A percentile compares a stretch with the other conserved stretches of the same genome.
Evolutionary conservation across 1,140 invertebrate genomes (phyloP).

Genomic region (Anoplolepis gracilipes): DNA sequence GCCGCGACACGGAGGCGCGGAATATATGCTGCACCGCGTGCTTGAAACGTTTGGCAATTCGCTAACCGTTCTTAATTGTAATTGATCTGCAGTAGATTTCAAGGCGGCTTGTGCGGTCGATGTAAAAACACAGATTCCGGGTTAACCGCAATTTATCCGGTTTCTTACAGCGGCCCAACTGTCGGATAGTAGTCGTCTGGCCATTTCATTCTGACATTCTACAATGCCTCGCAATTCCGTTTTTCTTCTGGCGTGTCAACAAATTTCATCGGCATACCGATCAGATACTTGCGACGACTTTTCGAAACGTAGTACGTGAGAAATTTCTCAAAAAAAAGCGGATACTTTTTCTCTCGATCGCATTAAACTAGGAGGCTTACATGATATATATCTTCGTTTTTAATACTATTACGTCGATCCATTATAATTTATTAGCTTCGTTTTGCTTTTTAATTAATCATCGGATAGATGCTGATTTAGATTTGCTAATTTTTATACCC

Average conservation of each 20-base stretch:
- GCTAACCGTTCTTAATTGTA: slow-evolving; percentile 86
- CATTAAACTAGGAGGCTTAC: not conserved
- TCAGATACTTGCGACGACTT: slow-evolving; percentile 67
- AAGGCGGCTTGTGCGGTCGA: slow-evolving; percentile 76
- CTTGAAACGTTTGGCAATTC: slow-evolving; percentile 83
- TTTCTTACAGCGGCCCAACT: slow-evolving; percentile 74
- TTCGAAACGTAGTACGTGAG: slow-evolving; percentile 30
- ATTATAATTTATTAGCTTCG: not conserved
- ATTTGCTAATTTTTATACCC: not conserved
- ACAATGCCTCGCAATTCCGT: slow-evolving; percentile 77
- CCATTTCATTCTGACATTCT: slow-evolving; percentile 58
- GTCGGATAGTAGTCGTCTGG: not conserved
- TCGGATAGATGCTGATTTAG: not conserved
- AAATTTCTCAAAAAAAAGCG: slow-evolving; percentile 26
- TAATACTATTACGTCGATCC: slow-evolving; percentile 15
- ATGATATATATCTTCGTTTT: not conserved
- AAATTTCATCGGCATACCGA: slow-evolving; percentile 79
- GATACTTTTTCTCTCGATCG: slow-evolving; percentile 43
- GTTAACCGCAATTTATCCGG: slow-evolving; percentile 84
- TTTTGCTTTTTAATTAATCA: not conserved
- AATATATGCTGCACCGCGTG: slow-evolving; percentile 78
- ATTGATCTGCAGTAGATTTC: slow-evolving; percentile 84
- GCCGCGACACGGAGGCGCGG: slow-evolving; percentile 76
- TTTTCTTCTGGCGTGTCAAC: slow-evolving; percentile 77
- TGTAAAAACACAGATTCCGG: slow-evolving; percentile 84